Evolutionary conservation across 2,797 vertebrate genomes (phyloP).

Genomic region (Pseudomugil gertrudae): DNA sequence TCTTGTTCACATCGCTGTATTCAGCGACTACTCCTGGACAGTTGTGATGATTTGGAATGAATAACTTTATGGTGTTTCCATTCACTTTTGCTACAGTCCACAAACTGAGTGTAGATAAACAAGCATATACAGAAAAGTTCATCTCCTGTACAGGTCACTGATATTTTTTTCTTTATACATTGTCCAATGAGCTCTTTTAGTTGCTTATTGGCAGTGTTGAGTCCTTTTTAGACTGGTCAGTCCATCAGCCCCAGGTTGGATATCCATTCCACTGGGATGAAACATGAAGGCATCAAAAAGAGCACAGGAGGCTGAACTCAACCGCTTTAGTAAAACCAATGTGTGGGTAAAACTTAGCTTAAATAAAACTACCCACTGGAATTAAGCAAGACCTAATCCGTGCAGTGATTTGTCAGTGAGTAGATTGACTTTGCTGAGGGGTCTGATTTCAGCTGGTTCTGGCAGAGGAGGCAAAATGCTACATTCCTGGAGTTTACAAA

Average conservation of each 20-base stretch:
- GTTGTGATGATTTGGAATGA: conserved; percentile 19
- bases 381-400: not conserved
- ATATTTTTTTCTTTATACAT: conserved; percentile 48
- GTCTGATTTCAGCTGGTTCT: conserved; percentile 11
- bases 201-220: conserved; percentile 66
- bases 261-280: conserved; percentile 77
- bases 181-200: conserved; percentile 60
- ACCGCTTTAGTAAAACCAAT: conserved; percentile 24
- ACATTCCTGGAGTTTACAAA: conserved; percentile 9
- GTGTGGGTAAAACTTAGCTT: conserved; percentile 5
- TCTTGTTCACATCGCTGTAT: not conserved
- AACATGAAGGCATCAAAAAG: conserved; percentile 82
- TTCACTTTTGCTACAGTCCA: conserved; percentile 26
- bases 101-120: conserved; percentile 22
- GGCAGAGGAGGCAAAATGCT: conserved; percentile 7
- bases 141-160: conserved; percentile 44
- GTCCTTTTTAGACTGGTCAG: conserved; percentile 54
- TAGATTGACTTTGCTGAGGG: conserved; percentile 17
- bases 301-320: conserved; percentile 70
- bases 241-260: conserved; percentile 83
- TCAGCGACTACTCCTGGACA: not conserved
- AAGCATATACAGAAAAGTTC: conserved; percentile 24
- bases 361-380: conserved; percentile 24
- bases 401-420: conserved; percentile 7
- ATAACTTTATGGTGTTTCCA: conserved; percentile 31